A percentile compares a stretch with the other conserved stretches of the same genome.
Conservation (phyloP, 92 coral and sea anemone genomes). For the Bergia puertoricense region DNA sequence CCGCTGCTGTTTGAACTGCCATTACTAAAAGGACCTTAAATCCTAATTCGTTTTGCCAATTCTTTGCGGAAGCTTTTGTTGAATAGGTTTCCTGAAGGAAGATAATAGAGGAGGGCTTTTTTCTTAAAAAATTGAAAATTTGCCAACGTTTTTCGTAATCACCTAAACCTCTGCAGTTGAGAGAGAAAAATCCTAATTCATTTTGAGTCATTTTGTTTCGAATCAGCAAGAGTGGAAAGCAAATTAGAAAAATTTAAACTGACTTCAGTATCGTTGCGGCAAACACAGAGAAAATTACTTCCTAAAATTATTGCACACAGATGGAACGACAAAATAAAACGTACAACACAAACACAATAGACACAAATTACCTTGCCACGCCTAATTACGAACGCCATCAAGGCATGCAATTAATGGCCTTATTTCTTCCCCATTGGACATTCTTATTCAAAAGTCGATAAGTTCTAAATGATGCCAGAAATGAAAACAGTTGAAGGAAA, state of each 20-base stretch:
- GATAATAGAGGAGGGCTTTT: conserved; percentile 4
- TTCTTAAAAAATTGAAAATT: conserved; percentile 7
- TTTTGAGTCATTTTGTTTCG: not conserved
- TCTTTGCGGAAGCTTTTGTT: not conserved
- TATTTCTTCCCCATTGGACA: not conserved
- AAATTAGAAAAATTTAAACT: no score
- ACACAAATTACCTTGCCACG: not conserved
- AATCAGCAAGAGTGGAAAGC: not conserved
- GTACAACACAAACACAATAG: not conserved
- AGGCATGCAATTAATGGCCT: not conserved
- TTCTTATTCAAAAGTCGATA: no score
- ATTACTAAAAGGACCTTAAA: conserved; percentile 25
- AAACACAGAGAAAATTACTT: not conserved
- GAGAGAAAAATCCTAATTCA: conserved; percentile 4
- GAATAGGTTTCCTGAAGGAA: conserved; percentile 21
- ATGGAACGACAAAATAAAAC: not conserved
- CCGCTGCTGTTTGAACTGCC: conserved; percentile 39
- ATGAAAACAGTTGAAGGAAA: no score
- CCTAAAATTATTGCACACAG: not conserved
- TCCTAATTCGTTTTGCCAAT: conserved; percentile 45
- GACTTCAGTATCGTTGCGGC: not conserved
- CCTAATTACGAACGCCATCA: not conserved
- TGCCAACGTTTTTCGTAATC: not conserved
- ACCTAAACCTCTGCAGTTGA: not conserved
- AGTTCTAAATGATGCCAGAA: no score